These are phyloP conservation scores for Argyra leucocephala DNA, from an alignment of 2,888 invertebrate genomes.

Conservation along the genomic window DNA sequence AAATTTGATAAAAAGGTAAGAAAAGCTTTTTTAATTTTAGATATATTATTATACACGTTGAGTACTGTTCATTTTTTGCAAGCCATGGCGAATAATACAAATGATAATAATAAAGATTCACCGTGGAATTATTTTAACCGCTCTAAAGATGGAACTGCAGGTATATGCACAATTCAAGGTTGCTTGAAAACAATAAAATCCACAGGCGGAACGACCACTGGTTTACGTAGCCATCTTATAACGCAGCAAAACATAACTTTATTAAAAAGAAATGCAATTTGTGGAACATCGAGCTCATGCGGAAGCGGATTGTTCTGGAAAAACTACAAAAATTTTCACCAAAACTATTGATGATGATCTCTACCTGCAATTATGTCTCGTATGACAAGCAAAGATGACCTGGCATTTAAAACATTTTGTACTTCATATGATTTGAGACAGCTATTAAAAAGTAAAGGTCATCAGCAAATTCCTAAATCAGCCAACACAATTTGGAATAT, in stretches of 20 bases:
- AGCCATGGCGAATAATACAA: conserved; percentile 8
- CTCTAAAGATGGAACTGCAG: conserved; percentile 10
- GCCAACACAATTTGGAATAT: conserved; percentile 11
- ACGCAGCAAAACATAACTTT: conserved; percentile 9
- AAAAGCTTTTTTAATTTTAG: not conserved
- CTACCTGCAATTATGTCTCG: conserved; percentile 10
- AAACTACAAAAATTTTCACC: conserved; percentile 8
- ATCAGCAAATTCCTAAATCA: conserved; percentile 11
- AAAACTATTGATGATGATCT: conserved; percentile 6
- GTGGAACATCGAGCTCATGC: conserved; percentile 9
- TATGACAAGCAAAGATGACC: conserved; percentile 9
- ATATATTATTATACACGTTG: not conserved
- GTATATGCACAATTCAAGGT: conserved; percentile 11
- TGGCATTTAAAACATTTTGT: conserved; percentile 12
- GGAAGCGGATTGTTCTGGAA: too few relatives aligned
- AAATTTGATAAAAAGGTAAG: not conserved
- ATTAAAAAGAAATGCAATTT: conserved; percentile 9
- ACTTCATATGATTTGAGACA: conserved; percentile 9
- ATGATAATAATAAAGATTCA: conserved; percentile 4
- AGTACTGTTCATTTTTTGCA: conserved; percentile 8
- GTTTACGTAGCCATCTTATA: conserved; percentile 13
- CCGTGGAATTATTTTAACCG: conserved; percentile 10
- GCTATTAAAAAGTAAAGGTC: conserved; percentile 11
- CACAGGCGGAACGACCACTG: conserved; percentile 10
- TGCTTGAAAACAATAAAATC: conserved; percentile 11